phyloP scores from a whole-genome alignment of 2,888 invertebrate species.

The Vannuccia rotundouncinata region DNA sequence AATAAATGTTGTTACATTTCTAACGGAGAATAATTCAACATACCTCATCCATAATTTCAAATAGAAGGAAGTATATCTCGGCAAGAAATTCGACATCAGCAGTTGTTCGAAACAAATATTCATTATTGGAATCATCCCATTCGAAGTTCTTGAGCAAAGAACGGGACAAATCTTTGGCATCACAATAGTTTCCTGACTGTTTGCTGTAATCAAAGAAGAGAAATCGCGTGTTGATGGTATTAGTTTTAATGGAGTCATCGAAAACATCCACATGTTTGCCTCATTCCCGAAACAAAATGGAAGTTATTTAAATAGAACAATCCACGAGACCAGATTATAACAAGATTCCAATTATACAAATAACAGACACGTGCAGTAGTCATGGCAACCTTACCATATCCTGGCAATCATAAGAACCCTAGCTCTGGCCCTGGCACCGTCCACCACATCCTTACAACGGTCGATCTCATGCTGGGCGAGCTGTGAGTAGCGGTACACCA shows the following conservation, averaged over 20 bases:
- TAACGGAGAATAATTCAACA: no score
- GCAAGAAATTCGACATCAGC: neutral
- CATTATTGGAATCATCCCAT: neutral
- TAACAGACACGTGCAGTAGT: no score
- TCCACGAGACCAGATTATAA: no score
- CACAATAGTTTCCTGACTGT: conserved; percentile 30
- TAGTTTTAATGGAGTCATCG: no score
- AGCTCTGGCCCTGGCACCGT: neutral
- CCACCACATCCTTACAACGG: neutral
- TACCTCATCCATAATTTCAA: conserved; percentile 20
- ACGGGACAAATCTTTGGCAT: conserved; percentile 30
- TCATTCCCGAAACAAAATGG: no score
- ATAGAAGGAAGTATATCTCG: neutral
- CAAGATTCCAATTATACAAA: no score
- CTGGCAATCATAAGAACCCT: neutral
- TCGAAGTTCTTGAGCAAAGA: conserved; percentile 28
- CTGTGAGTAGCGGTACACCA: neutral
- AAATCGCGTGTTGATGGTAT: neutral
- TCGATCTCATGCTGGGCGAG: neutral
- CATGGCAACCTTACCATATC: neutral
- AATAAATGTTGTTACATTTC: no score
- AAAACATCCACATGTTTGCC: no score
- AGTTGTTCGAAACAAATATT: neutral
- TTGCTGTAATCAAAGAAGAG: neutral
- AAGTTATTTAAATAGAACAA: no score